Percentiles rank a stretch among this genome's conserved stretches.
Evolutionary conservation across 2,113 vertebrate genomes (phyloP).

Genomic region (Spilogale gracilis): DNA sequence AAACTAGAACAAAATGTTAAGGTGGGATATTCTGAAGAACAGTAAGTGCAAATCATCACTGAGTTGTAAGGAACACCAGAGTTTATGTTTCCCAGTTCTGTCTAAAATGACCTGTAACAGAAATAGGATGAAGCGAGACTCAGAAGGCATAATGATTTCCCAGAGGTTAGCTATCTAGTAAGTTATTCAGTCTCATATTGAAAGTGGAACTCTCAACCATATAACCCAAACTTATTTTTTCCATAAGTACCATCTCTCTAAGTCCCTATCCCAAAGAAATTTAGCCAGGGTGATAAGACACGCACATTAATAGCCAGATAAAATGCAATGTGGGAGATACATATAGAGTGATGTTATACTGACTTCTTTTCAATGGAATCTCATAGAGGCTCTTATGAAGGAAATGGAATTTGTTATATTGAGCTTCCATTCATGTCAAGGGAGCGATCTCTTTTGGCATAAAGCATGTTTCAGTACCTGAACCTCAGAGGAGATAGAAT

Average conservation of each 20-base stretch:
- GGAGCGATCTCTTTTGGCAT: constrained; percentile 12
- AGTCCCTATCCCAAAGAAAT: neutral
- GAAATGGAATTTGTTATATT: neutral
- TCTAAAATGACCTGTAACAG: neutral
- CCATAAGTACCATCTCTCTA: neutral
- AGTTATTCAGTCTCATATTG: neutral
- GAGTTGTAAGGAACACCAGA: neutral
- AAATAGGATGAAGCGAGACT: neutral
- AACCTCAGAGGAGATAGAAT: constrained; percentile 39
- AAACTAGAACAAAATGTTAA: neutral
- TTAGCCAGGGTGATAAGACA: neutral
- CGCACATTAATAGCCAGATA: neutral
- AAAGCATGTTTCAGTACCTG: constrained; percentile 28
- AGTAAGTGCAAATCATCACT: neutral
- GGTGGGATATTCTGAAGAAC: neutral
- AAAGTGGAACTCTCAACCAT: neutral
- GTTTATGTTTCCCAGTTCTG: neutral
- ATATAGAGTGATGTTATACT: neutral
- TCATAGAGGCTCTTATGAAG: neutral
- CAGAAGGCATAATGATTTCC: neutral
- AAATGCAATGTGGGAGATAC: neutral
- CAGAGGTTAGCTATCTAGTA: neutral
- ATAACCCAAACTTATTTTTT: constrained; percentile 2
- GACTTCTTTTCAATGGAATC: neutral
- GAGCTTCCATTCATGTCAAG: neutral